Percentiles rank a stretch among this genome's conserved stretches.
These are phyloP conservation scores for Chymomyza procnemis DNA, from an alignment of 2,888 invertebrate species.

Conservation along the genomic window DNA sequence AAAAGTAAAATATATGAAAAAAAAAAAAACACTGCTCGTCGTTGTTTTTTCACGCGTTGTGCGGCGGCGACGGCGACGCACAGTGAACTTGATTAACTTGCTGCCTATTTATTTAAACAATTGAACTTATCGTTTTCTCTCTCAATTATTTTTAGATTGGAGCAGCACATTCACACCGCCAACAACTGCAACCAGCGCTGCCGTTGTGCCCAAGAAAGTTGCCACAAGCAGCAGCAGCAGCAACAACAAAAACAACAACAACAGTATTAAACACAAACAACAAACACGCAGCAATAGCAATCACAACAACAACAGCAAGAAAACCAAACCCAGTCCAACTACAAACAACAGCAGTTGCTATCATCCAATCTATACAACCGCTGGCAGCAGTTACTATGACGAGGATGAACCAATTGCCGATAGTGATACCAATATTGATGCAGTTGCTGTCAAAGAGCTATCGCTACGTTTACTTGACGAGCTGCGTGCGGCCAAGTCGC, in stretches of 20 bases:
- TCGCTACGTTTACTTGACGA: conserved; percentile 68
- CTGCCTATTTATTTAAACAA: conserved; percentile 19
- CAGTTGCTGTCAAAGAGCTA: conserved; percentile 56
- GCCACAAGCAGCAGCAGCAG: conserved; percentile 17
- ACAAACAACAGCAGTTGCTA: conserved; percentile 25
- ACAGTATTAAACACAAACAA: conserved; percentile 12
- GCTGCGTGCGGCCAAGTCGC: conserved; percentile 73
- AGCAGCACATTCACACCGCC: conserved; percentile 66
- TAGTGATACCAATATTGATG: conserved; percentile 37
- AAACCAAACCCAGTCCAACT: conserved; percentile 22
- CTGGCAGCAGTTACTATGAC: conserved; percentile 20
- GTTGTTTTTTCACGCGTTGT: no score
- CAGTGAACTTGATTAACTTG: conserved; percentile 3
- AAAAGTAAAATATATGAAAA: background rate
- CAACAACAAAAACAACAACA: conserved; percentile 7
- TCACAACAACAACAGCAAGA: conserved; percentile 18
- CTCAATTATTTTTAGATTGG: conserved; percentile 63
- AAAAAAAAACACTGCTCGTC: no score
- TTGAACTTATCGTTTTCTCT: conserved; percentile 41
- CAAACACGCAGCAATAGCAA: conserved; percentile 5
- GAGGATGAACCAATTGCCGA: conserved; percentile 22
- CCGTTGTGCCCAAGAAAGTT: conserved; percentile 37
- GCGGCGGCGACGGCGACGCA: no score
- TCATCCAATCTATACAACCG: background rate
- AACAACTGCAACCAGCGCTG: conserved; percentile 25